Conservation (phyloP, 2,113 vertebrate genomes). For the Oreochromis tanganicae region DNA sequence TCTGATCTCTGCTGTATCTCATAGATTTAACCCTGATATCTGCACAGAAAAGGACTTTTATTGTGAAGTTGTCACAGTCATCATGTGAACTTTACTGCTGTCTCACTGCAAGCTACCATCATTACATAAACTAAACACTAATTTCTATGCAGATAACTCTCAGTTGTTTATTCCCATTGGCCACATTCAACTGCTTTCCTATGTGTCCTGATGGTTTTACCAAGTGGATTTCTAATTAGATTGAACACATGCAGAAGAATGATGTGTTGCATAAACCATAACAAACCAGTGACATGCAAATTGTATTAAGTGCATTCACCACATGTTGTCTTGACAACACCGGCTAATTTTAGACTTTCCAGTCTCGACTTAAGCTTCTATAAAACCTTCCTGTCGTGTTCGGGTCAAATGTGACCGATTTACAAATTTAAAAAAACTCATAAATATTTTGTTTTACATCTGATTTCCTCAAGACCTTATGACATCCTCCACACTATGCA, state of each 20-base stretch:
- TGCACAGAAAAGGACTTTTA: neutral
- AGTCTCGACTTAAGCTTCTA: neutral
- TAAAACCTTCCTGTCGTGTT: neutral
- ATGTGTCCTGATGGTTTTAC: neutral
- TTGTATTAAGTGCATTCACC: neutral
- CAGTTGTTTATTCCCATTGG: neutral
- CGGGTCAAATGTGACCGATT: neutral
- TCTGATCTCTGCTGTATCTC: neutral
- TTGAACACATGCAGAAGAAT: neutral
- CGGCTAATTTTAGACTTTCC: neutral
- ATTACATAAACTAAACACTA: neutral
- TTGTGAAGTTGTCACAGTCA: neutral
- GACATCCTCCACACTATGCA: neutral
- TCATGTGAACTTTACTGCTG: neutral
- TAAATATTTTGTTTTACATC: neutral
- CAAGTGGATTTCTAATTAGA: neutral
- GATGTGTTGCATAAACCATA: neutral
- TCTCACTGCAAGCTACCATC: neutral
- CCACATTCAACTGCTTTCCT: neutral
- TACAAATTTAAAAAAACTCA: neutral
- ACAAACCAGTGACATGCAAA: neutral
- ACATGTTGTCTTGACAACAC: neutral
- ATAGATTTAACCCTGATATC: neutral
- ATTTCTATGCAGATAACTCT: neutral
- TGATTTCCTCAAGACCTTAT: neutral